A percentile compares a stretch with the other conserved stretches of the same genome.
Conservation (phyloP, 2,113 vertebrate species). For the Anguilla rostrata region DNA sequence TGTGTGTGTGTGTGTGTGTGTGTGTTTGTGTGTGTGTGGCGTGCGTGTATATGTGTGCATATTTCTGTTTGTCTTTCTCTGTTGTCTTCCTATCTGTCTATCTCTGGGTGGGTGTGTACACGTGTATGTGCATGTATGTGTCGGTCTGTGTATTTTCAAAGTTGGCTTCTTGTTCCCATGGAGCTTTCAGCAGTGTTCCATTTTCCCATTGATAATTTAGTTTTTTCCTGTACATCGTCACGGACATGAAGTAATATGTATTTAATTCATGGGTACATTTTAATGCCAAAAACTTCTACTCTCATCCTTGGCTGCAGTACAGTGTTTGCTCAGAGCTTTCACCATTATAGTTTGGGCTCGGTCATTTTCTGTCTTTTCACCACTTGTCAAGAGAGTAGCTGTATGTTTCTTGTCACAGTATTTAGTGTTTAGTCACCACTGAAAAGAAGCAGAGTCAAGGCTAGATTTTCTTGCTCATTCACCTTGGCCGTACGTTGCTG, state of each 20-base stretch:
- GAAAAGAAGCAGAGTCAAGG: not conserved
- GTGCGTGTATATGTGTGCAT: conserved; percentile 33
- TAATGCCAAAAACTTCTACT: not conserved
- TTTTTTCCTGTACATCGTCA: not conserved
- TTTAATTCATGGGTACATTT: not conserved
- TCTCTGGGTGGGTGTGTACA: not conserved
- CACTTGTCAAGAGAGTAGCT: not conserved
- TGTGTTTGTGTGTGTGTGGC: conserved; percentile 18
- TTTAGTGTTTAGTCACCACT: not conserved
- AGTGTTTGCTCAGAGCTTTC: not conserved
- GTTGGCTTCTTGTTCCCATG: not conserved
- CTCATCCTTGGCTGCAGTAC: not conserved
- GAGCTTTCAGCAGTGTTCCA: not conserved
- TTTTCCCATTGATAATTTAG: not conserved
- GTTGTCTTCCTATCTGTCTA: not conserved
- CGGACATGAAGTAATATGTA: not conserved
- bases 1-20: conserved; percentile 45
- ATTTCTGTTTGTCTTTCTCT: not conserved
- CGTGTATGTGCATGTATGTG: not conserved
- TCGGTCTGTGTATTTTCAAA: not conserved
- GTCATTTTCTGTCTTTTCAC: not conserved
- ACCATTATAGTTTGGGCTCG: not conserved
- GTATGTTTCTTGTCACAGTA: not conserved
- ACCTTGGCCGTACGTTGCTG: not conserved
- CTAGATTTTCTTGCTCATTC: not conserved